A percentile compares a stretch with the other conserved stretches of the same genome.
These are phyloP conservation scores for Allolobophora icterica DNA, from an alignment of 2,888 invertebrate species.

Conservation along the genomic window DNA sequence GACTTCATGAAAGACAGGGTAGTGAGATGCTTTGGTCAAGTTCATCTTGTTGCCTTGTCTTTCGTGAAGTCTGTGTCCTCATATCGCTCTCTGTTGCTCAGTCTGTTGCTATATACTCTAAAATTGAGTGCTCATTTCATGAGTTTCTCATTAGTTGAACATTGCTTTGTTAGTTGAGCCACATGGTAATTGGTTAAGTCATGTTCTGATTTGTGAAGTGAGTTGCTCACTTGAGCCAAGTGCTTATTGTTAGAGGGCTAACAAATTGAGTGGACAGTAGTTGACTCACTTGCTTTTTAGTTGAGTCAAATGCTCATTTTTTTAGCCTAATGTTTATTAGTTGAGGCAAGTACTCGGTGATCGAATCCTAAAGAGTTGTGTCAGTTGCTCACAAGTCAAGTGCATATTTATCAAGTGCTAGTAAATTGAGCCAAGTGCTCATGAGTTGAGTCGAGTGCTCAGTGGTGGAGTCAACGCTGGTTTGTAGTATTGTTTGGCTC, in stretches of 20 bases:
- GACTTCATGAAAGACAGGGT: slow-evolving; percentile 25
- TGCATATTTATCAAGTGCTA: neutral
- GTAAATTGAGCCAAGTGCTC: neutral
- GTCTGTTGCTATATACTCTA: neutral
- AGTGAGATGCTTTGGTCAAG: slow-evolving; percentile 2
- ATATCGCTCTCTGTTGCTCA: neutral
- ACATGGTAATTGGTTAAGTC: neutral
- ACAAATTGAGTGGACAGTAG: neutral
- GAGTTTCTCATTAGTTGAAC: neutral
- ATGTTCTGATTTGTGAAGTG: neutral
- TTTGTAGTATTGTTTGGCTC: neutral
- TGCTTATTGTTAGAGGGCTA: neutral
- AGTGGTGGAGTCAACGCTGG: slow-evolving; percentile 25
- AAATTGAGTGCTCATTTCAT: neutral
- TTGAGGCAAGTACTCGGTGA: too few relatives aligned
- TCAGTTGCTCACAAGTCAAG: too few relatives aligned
- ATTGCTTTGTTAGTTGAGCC: neutral
- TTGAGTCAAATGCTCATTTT: too few relatives aligned
- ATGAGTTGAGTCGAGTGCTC: neutral
- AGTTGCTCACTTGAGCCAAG: neutral
- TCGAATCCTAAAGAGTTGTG: too few relatives aligned
- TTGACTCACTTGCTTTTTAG: neutral
- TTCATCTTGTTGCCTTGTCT: slow-evolving; percentile 24
- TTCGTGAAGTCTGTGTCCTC: slow-evolving; percentile 12
- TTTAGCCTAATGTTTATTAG: too few relatives aligned